These are phyloP conservation scores for Cecropterus lyciades DNA, from an alignment of 1,140 invertebrate species.

Conservation along the genomic window DNA sequence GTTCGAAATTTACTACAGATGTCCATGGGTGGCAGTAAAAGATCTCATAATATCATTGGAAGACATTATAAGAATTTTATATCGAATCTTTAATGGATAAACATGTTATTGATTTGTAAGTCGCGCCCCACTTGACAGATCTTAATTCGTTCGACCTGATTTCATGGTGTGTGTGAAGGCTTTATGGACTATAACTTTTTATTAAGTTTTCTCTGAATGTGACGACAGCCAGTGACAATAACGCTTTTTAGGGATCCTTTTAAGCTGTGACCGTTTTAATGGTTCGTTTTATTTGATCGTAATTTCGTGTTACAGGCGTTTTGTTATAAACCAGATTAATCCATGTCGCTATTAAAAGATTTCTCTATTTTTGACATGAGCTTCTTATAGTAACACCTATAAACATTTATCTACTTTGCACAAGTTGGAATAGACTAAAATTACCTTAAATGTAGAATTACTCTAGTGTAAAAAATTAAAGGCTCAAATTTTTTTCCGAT, in stretches of 20 bases:
- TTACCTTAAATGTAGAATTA: no score
- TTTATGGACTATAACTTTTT: slow-evolving; percentile 62
- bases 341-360: slow-evolving; percentile 7
- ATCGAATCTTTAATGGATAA: slow-evolving; percentile 37
- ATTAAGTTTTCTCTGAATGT: slow-evolving; percentile 44
- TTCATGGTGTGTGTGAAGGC: slow-evolving; percentile 49
- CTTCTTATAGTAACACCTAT: background rate
- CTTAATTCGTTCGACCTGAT: slow-evolving; percentile 53
- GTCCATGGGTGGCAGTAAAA: no score
- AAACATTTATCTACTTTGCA: background rate
- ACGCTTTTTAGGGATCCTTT: slow-evolving; percentile 39
- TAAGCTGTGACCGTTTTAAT: slow-evolving; percentile 38
- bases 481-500: no score
- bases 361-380: background rate
- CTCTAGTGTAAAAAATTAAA: no score
- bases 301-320: slow-evolving; percentile 21
- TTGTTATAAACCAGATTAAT: slow-evolving; percentile 27
- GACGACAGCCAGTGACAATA: slow-evolving; percentile 37
- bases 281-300: slow-evolving; percentile 38
- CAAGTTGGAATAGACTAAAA: no score
- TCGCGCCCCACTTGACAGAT: slow-evolving; percentile 47
- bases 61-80: slow-evolving; percentile 12
- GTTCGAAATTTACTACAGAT: no score
- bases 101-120: slow-evolving; percentile 52
- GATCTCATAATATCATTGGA: no score